A percentile compares a stretch with the other conserved stretches of the same genome.
These are phyloP conservation scores for Spinibarbus caldwelli DNA, from an alignment of 2,797 vertebrate genomes.

Conservation along the genomic window DNA sequence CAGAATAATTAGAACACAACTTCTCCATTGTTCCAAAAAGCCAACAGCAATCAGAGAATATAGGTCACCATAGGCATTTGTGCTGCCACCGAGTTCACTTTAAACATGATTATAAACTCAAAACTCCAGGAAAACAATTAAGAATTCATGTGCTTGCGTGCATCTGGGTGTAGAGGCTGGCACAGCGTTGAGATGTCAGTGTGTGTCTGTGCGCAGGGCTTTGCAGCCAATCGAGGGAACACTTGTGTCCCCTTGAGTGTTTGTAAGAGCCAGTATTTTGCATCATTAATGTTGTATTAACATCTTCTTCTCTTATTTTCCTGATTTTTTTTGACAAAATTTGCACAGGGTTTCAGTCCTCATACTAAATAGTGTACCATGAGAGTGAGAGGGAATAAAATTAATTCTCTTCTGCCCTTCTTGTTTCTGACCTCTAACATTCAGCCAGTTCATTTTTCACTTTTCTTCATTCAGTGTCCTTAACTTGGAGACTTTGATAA, in stretches of 20 bases:
- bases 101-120: conserved; percentile 54
- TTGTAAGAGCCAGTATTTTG: conserved; percentile 35
- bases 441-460: neutral
- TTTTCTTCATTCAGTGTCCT: conserved; percentile 29
- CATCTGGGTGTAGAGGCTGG: conserved; percentile 36
- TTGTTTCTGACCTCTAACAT: conserved; percentile 43
- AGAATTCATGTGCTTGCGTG: conserved; percentile 42
- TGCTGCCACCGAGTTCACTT: conserved; percentile 42
- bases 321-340: conserved; percentile 38
- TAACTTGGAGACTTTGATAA: conserved; percentile 44
- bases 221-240: neutral
- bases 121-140: conserved; percentile 53
- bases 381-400: conserved; percentile 13
- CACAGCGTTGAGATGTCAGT: conserved; percentile 22
- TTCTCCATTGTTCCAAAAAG: conserved; percentile 49
- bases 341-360: conserved; percentile 14
- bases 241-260: conserved; percentile 29
- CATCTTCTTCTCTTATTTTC: conserved; percentile 39
- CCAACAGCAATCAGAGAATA: conserved; percentile 52
- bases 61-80: conserved; percentile 51
- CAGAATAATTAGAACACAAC: conserved; percentile 56
- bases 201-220: conserved; percentile 35
- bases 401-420: conserved; percentile 14
- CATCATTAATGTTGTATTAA: conserved; percentile 50
- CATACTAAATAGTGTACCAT: neutral